A percentile compares a stretch with the other conserved stretches of the same genome.
Evolutionary conservation across 2,888 invertebrate genomes (phyloP).

Genomic region (Sylvicola fuscatus): DNA sequence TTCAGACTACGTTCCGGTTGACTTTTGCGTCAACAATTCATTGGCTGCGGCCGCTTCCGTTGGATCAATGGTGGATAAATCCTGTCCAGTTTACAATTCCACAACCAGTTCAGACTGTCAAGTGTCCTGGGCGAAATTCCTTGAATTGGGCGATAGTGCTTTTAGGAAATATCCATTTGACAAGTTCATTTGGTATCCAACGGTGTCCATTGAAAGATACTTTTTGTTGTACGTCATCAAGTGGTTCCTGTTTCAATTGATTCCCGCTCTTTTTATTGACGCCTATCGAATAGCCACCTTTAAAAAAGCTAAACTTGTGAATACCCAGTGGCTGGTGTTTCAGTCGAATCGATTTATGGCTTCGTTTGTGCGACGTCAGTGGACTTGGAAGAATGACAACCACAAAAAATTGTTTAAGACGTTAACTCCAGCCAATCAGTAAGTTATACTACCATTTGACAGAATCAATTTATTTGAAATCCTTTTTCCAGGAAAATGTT

Average conservation of each 20-base stretch:
- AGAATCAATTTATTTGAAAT: too few species aligned
- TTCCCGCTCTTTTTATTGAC: slow-evolving; percentile 33
- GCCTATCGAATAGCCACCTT: slow-evolving; percentile 24
- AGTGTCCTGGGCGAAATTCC: slow-evolving; percentile 32
- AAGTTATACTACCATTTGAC: not conserved
- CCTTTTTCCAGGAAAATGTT: too few species aligned
- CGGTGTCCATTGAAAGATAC: slow-evolving; percentile 16
- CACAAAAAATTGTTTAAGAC: slow-evolving; percentile 14
- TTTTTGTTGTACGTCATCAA: slow-evolving; percentile 22
- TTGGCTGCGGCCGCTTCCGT: slow-evolving; percentile 23
- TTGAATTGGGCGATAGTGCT: slow-evolving; percentile 12
- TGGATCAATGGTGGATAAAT: slow-evolving; percentile 19
- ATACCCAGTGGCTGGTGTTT: slow-evolving; percentile 26
- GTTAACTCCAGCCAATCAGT: slow-evolving; percentile 8
- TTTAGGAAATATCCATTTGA: slow-evolving; percentile 25
- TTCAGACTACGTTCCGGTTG: slow-evolving; percentile 34
- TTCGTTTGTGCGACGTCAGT: slow-evolving; percentile 28
- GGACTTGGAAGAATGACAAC: slow-evolving; percentile 22
- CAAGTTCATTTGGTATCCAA: slow-evolving; percentile 25
- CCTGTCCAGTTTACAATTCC: slow-evolving; percentile 29
- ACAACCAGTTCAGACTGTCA: slow-evolving; percentile 33
- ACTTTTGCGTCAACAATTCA: slow-evolving; percentile 29
- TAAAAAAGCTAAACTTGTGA: slow-evolving; percentile 26
- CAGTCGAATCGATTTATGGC: slow-evolving; percentile 23
- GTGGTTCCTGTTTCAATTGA: slow-evolving; percentile 29